Base-by-base conservation (phyloP, 37 sponge, comb jelly and placozoan species). In the Halisarca cf. caerulea region DNA sequence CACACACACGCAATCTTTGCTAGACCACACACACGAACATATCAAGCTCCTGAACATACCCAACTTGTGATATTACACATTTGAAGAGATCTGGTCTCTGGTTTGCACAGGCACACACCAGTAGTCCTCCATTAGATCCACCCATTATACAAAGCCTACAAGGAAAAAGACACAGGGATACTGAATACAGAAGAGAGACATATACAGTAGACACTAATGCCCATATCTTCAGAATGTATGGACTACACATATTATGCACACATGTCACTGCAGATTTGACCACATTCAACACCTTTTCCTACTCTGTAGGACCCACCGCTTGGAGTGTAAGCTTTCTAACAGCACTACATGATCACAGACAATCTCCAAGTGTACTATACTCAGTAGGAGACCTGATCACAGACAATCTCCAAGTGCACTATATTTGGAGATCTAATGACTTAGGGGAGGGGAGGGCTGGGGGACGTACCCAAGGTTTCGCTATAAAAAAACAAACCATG, bases 81-180 rank as follows among this genome's bases (percentile, higher is more conserved):
- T 91, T 82, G 89, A 85, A 98, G 20, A 98, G 90, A 11, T 98
- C 97, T 62, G 99, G 99, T 32, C 95, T 83, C 84, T 98, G 99
- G 82, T 98, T 98, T 78, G 95, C 89, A 80, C 94, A 94, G 18
- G 93, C 95, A 86, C 92, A 94, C 72, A 98, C 99, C 36, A 98
- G 85, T 62, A 98, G 89, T 2, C 99, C 99, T 30, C 99, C 99
- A 88, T 98, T 98, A 37, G 97, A 96, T 20, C 99, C 99, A 35
- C 99, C 99, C 54, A 85, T 78, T 24, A 98, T 94, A 33, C 88
- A 88, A 78, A 98, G 64, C 80, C 92, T 98, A 58, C 25, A 51
- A 3, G 38, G 59, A 79, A 11, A 47, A 15, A 28, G 7, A 71
- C 21, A 75, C 18, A n/a, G n/a, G n/a, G n/a, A n/a, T n/a, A n/a